Percentiles rank a stretch among this genome's conserved stretches.
Conservation (phyloP, 2,113 vertebrate genomes). For the Sarotherodon lohbergeri region DNA sequence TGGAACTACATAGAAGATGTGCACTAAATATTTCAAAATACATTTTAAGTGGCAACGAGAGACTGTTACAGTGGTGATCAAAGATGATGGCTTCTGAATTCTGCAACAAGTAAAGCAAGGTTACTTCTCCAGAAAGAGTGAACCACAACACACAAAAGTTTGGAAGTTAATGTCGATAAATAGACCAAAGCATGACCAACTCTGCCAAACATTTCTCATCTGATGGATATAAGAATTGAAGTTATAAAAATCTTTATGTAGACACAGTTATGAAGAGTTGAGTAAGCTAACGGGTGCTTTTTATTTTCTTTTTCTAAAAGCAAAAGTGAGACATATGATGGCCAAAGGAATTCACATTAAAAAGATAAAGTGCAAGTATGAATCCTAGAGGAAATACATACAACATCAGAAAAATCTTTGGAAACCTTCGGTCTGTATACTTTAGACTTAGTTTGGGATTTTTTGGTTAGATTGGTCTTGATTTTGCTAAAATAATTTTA, state of each 20-base stretch:
- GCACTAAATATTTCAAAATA: not conserved
- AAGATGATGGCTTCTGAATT: not conserved
- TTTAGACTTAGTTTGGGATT: not conserved
- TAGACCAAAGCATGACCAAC: not conserved
- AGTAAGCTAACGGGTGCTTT: not conserved
- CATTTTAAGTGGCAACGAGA: not conserved
- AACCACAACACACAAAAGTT: not conserved
- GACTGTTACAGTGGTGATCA: not conserved
- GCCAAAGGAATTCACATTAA: not conserved
- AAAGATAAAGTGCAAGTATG: not conserved
- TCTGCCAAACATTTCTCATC: not conserved
- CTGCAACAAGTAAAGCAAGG: not conserved
- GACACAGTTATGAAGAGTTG: not conserved
- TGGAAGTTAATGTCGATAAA: not conserved
- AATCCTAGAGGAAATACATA: not conserved
- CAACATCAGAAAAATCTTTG: not conserved
- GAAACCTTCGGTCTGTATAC: not conserved
- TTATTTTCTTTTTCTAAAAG: not conserved
- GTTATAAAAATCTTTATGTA: not conserved
- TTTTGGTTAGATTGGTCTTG: not conserved
- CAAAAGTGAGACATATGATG: not conserved
- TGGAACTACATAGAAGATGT: not conserved
- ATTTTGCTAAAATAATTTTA: not conserved
- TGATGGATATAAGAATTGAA: not conserved
- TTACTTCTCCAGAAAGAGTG: not conserved